Conservation (phyloP, 2,888 invertebrate genomes). For the Temnothorax rugatulus region DNA sequence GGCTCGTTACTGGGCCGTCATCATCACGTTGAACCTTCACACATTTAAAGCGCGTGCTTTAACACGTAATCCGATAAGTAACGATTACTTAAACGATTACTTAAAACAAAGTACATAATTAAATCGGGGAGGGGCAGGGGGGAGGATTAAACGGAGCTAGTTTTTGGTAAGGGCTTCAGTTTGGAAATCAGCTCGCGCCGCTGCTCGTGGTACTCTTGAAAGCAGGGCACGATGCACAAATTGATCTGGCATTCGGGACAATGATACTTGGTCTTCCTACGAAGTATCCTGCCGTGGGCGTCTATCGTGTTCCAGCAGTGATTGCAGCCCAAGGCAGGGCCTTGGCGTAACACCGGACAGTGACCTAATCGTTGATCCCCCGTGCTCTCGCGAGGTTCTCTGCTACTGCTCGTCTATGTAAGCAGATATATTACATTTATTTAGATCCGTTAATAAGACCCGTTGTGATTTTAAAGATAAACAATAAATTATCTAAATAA, state of each 20-base stretch:
- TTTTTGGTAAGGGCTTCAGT: slow-evolving; percentile 80
- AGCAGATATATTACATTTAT: slow-evolving; percentile 37
- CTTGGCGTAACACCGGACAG: slow-evolving; percentile 93
- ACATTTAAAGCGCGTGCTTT: slow-evolving; percentile 48
- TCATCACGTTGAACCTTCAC: neutral
- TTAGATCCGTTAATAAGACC: neutral
- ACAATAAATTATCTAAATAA: neutral
- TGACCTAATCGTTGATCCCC: slow-evolving; percentile 90
- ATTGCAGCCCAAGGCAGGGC: slow-evolving; percentile 95
- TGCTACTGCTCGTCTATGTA: slow-evolving; percentile 66
- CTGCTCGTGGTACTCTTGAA: slow-evolving; percentile 94
- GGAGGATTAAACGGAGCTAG: slow-evolving; percentile 79
- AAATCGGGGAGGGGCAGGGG: slow-evolving; percentile 9
- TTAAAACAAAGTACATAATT: slow-evolving; percentile 26
- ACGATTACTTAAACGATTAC: slow-evolving; percentile 34
- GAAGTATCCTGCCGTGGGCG: slow-evolving; percentile 92
- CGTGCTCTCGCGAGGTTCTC: slow-evolving; percentile 71
- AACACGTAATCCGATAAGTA: slow-evolving; percentile 21
- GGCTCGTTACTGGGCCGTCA: neutral
- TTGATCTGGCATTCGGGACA: slow-evolving; percentile 96
- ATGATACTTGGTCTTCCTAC: slow-evolving; percentile 95
- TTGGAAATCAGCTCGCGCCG: slow-evolving; percentile 83
- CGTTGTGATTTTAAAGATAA: neutral
- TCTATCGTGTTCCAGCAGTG: slow-evolving; percentile 97
- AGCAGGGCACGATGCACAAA: slow-evolving; percentile 95